Conservation (phyloP, 2,797 vertebrate genomes). For the Spinus olivaceus region DNA sequence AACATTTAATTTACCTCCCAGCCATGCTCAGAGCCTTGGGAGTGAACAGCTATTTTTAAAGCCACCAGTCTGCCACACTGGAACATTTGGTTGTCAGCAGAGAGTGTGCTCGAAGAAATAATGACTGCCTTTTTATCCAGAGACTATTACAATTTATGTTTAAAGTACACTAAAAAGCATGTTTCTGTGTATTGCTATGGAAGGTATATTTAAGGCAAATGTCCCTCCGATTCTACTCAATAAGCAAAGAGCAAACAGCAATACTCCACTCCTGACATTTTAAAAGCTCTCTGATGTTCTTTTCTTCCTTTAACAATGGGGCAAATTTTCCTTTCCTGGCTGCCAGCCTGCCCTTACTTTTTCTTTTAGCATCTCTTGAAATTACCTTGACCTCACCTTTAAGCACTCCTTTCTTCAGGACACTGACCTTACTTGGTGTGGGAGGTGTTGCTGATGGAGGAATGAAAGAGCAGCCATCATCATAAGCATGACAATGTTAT, state of each 20-base stretch:
- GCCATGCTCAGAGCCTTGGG: neutral
- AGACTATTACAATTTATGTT: slow-evolving; percentile 50
- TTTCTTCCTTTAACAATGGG: slow-evolving; percentile 39
- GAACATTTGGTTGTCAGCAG: slow-evolving; percentile 33
- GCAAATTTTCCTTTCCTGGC: slow-evolving; percentile 30
- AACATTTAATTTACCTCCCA: slow-evolving; percentile 56
- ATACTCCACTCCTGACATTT: slow-evolving; percentile 48
- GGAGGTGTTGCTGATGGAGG: neutral
- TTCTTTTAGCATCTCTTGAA: slow-evolving; percentile 22
- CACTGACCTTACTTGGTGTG: neutral
- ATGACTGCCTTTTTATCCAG: slow-evolving; percentile 56
- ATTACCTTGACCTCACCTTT: slow-evolving; percentile 47
- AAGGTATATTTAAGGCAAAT: slow-evolving; percentile 55
- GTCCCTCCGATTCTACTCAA: slow-evolving; percentile 27
- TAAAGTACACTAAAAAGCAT: slow-evolving; percentile 54
- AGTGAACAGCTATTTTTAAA: slow-evolving; percentile 63
- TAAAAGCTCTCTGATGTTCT: slow-evolving; percentile 45
- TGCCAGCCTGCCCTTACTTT: neutral
- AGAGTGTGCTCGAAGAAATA: slow-evolving; percentile 55
- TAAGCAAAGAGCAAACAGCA: slow-evolving; percentile 45
- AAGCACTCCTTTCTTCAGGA: neutral
- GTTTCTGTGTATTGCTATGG: slow-evolving; percentile 41
- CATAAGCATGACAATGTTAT: neutral
- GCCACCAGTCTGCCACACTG: slow-evolving; percentile 24
- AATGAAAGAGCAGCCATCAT: neutral